Conservation (phyloP, 2,888 invertebrate species). For the Branchellion lobata region DNA sequence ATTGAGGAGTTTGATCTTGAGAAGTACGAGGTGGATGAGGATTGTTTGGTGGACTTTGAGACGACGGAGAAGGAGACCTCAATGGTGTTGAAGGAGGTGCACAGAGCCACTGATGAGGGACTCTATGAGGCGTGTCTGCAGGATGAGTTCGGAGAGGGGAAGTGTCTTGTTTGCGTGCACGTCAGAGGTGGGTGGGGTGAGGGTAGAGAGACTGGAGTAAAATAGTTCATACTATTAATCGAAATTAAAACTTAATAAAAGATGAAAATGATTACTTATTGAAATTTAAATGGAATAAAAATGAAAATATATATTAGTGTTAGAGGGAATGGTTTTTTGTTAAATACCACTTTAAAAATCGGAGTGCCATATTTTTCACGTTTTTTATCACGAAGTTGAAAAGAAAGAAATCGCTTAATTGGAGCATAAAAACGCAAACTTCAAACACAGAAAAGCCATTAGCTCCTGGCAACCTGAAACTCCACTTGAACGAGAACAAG, state of each 20-base stretch:
- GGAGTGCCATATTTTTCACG: too few species aligned
- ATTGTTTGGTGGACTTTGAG: slow-evolving; percentile 39
- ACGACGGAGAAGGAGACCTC: slow-evolving; percentile 50
- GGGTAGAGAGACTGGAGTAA: too few species aligned
- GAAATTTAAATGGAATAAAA: too few species aligned
- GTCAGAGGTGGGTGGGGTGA: slow-evolving; percentile 68
- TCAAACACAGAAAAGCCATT: slow-evolving; percentile 81
- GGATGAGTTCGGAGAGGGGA: slow-evolving; percentile 51
- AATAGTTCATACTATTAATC: too few species aligned
- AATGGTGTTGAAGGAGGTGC: slow-evolving; percentile 49
- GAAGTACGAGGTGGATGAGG: background rate
- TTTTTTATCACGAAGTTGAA: too few species aligned
- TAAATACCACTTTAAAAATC: too few species aligned
- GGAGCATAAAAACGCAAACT: too few species aligned
- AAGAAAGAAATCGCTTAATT: too few species aligned
- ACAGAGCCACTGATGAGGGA: slow-evolving; percentile 47
- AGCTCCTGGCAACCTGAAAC: slow-evolving; percentile 65
- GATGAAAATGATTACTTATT: background rate
- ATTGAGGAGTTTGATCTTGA: background rate
- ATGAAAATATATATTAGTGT: too few species aligned
- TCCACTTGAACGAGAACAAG: background rate
- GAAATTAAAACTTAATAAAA: too few species aligned
- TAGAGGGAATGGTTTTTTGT: too few species aligned
- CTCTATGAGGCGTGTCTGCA: slow-evolving; percentile 50
- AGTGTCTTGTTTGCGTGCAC: slow-evolving; percentile 47